These are phyloP conservation scores for Mactromeris polynyma DNA, from an alignment of 2,888 invertebrate genomes.

Conservation along the genomic window DNA sequence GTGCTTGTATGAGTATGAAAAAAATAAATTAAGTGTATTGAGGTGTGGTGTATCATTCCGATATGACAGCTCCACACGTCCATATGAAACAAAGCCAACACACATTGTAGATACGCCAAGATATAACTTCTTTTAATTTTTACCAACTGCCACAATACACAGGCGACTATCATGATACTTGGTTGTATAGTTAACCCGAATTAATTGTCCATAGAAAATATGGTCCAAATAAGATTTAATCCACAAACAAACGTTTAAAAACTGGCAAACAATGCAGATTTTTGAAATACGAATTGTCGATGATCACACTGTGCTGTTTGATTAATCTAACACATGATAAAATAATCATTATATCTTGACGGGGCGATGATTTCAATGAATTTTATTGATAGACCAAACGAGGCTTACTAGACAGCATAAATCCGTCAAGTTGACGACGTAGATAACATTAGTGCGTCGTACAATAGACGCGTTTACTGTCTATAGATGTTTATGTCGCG, in stretches of 20 bases:
- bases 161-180: constrained; percentile 29
- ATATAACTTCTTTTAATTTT: constrained; percentile 28
- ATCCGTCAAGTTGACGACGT: constrained; percentile 32
- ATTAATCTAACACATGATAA: constrained; percentile 41
- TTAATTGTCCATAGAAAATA: constrained; percentile 59
- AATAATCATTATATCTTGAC: constrained; percentile 32
- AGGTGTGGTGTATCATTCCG: no score
- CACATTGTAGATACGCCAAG: background rate
- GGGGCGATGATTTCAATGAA: background rate
- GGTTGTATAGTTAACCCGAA: constrained; percentile 50
- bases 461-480: constrained; percentile 20
- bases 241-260: constrained; percentile 59
- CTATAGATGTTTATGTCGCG: background rate
- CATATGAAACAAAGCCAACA: constrained; percentile 23
- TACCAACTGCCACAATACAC: constrained; percentile 29
- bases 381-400: background rate
- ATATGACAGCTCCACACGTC: constrained; percentile 27
- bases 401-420: background rate
- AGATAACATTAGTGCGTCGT: constrained; percentile 8
- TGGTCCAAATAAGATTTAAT: constrained; percentile 41
- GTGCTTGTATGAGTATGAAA: no score
- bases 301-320: constrained; percentile 48
- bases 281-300: constrained; percentile 20
- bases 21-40: no score
- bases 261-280: constrained; percentile 62